These are phyloP conservation scores for Neoscelio sp. DNA, from an alignment of 2,888 invertebrate species.

Conservation along the genomic window DNA sequence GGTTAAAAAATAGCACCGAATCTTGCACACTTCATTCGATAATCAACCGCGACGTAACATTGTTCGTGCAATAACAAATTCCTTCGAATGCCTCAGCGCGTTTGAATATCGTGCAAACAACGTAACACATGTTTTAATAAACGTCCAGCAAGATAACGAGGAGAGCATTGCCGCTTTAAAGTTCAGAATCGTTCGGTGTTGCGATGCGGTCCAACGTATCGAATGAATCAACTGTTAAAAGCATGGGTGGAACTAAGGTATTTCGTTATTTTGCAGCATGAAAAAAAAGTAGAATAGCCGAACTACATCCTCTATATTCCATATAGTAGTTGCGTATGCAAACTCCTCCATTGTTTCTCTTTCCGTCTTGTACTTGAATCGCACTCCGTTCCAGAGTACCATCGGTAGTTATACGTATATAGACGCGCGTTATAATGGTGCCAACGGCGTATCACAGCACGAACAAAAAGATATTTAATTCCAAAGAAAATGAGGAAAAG, in stretches of 20 bases:
- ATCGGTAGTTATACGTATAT: conserved; percentile 20
- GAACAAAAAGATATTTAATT: not conserved
- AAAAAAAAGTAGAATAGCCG: conserved; percentile 10
- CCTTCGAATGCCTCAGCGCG: not conserved
- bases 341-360: conserved; percentile 49
- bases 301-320: conserved; percentile 1
- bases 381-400: conserved; percentile 32
- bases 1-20: not conserved
- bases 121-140: conserved; percentile 32
- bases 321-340: conserved; percentile 42
- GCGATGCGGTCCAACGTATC: conserved; percentile 41
- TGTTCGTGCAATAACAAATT: not conserved
- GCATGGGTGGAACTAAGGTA: conserved; percentile 59
- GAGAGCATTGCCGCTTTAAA: conserved; percentile 24
- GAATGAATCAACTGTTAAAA: conserved; percentile 44
- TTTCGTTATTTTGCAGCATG: conserved; percentile 54
- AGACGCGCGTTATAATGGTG: conserved; percentile 18
- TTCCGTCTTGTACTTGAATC: conserved; percentile 33
- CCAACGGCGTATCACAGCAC: conserved; percentile 6
- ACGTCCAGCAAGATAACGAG: conserved; percentile 27
- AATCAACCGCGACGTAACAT: not conserved
- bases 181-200: conserved; percentile 46
- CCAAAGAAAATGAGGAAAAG: conserved; percentile 3
- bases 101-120: conserved; percentile 6
- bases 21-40: not conserved